Evolutionary conservation across 1,140 invertebrate species (phyloP).

Genomic region (Anastrepha ludens): DNA sequence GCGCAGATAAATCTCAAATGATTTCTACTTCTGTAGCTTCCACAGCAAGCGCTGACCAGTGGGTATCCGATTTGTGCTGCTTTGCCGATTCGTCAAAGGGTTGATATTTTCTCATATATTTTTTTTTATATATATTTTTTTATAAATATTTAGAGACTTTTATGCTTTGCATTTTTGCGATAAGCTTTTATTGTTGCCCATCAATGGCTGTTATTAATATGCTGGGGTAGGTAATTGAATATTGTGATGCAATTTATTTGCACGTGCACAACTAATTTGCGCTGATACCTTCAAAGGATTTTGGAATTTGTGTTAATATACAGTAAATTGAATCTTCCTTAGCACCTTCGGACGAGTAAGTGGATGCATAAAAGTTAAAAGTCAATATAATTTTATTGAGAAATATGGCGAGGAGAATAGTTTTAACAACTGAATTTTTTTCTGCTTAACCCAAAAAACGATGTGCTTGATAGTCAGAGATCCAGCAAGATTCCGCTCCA

Average conservation of each 20-base stretch:
- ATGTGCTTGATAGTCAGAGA: too few species aligned
- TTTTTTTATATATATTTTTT: neutral
- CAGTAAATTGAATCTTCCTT: too few species aligned
- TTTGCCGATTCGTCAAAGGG: constrained; percentile 34
- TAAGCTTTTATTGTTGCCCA: neutral
- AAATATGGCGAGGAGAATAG: too few species aligned
- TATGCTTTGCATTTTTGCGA: neutral
- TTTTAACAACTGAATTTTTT: too few species aligned
- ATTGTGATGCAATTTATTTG: constrained; percentile 36
- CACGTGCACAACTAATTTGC: constrained; percentile 31
- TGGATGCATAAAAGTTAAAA: too few species aligned
- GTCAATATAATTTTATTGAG: too few species aligned
- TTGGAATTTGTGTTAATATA: neutral
- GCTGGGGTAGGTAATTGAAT: constrained; percentile 25
- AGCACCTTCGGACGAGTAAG: too few species aligned
- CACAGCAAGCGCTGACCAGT: constrained; percentile 14
- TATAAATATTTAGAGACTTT: neutral
- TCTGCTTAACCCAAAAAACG: too few species aligned
- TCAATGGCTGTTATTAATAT: neutral
- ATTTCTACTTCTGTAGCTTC: neutral
- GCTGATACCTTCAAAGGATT: neutral
- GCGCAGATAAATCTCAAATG: constrained; percentile 3
- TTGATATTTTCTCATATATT: constrained; percentile 8
- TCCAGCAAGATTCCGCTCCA: too few species aligned
- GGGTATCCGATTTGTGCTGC: neutral